Base-by-base conservation (phyloP, 2,797 vertebrate species). In the Oophaga sylvatica region DNA sequence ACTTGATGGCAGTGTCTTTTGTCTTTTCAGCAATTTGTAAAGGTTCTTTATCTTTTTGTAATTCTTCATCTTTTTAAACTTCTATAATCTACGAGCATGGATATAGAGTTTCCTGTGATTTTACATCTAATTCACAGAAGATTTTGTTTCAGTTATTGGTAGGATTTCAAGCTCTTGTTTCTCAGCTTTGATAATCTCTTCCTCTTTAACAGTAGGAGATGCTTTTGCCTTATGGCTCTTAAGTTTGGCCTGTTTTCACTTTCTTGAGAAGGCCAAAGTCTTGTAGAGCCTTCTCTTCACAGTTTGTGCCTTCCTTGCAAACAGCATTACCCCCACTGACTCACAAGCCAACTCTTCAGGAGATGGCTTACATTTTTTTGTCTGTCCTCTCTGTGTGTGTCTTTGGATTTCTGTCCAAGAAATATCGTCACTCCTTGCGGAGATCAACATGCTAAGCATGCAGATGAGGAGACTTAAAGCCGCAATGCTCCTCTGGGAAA, bases 1-100 rank as follows among this genome's bases (percentile, higher is more conserved):
- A 90, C 76, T 95, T 95, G 91, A 95, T 94, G 5, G 95, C 95
- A 1, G 94, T 95, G 75, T 94, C 92, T 94, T 93, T 94, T 6
- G 95, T 95, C 90, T 94, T 95, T 10, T 45, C 80, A 83, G 95
- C 95, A 91, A 95, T 71, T 87, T 8, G 8, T 53, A 53, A 53
- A 8, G 48, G 48, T 53, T 53, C 48, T 53, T 53, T 53, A 53
- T 53, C 48, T 7, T 45, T 19, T 5, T 35, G 41, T 56, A 10
- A 5, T 26, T 29, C 26, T 31, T 73, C 57, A 6, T 67, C 73
- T 20, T 63, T 73, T 12, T 57, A 1, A 29, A 20, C 19, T 57
- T 62, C 29, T 57, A n/a, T 17, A n/a, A 1, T 13, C 3, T 60
- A 1, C 20, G 81, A 45, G 17, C 26, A 11, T 5, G 87, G 90